Evolutionary conservation across 1,140 invertebrate genomes (phyloP).

Genomic region (Dreissena polymorpha): DNA sequence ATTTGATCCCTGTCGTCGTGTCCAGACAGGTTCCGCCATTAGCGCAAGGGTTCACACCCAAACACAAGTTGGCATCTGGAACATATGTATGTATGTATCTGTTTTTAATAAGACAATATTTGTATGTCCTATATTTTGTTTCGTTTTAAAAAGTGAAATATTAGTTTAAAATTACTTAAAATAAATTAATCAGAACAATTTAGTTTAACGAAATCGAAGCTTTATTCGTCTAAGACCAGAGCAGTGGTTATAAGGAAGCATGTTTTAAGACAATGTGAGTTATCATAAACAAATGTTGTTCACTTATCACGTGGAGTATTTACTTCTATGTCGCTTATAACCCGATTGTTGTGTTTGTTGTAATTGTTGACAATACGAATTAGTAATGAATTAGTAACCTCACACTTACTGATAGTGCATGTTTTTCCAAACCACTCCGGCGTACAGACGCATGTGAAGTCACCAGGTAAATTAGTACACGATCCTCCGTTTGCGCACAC

Average conservation of each 20-base stretch:
- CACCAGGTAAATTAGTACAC: slow-evolving; percentile 95
- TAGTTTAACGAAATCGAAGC: no score
- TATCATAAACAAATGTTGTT: no score
- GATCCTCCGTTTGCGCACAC: slow-evolving; percentile 94
- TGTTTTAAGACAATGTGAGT: no score
- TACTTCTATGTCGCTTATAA: no score
- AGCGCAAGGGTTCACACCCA: slow-evolving; percentile 84
- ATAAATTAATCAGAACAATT: no score
- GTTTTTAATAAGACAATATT: not conserved
- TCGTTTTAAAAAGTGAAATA: not conserved
- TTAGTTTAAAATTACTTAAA: not conserved
- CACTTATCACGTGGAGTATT: no score
- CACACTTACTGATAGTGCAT: no score
- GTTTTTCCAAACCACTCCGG: slow-evolving; percentile 81
- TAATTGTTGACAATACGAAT: no score
- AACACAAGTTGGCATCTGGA: slow-evolving; percentile 59
- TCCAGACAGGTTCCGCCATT: slow-evolving; percentile 92
- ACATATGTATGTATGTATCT: not conserved
- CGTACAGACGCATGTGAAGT: slow-evolving; percentile 93
- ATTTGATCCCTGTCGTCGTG: slow-evolving; percentile 91
- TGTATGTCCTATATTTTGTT: not conserved
- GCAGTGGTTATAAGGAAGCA: no score
- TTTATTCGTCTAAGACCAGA: no score
- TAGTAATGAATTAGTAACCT: no score
- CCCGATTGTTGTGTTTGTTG: no score